Base-by-base conservation (phyloP, 2,113 vertebrate species). In the Gymnorhina tibicen region DNA sequence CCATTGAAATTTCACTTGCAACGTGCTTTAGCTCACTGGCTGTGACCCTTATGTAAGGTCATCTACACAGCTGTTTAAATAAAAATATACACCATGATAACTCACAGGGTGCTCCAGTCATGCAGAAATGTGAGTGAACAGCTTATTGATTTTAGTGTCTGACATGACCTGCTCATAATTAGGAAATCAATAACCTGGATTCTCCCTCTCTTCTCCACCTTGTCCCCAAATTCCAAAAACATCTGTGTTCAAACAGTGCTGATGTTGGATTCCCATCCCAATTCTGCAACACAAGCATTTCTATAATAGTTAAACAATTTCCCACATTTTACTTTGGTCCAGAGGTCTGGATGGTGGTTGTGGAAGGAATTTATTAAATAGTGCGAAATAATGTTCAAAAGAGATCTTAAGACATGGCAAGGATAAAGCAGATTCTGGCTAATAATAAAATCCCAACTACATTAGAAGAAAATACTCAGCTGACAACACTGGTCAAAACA, bases 61-160 rank as follows among this genome's bases (percentile, higher is more conserved):
- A 75, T 10, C 44, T 63, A 39, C 59, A 84, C 90, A 94, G 73
- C 83, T 91, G 85, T 74, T 93, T 74, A 90, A 95, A 93, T 77
- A 89, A 90, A 93, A 94, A 81, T 59, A 74, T 28, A 89, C 16
- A 52, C 22, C 27, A 7, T 33, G 72, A 83, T 81, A 95, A 81
- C 37, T 52, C 59, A 60, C 50, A 63, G 59, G 17, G 35, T 28
- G 49, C 37, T 95, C 37, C 64, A 85, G 35, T 53, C 95, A 95
- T 64, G 80, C 80, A 94, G 91, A 95, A 96, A 72, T 42, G 56
- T 52, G 66, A 89, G 41, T 16, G 52, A 78, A 47, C 60, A 89
- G 32, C 21, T 92, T 92, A 95, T 94, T 92, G 94, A 95, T n/a
- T 91, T 56, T 37, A 88, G 52, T 58, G 66, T 85, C 52, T 93